Base-by-base conservation (phyloP, 1,140 invertebrate genomes). In the Zaprionus gabonicus region DNA sequence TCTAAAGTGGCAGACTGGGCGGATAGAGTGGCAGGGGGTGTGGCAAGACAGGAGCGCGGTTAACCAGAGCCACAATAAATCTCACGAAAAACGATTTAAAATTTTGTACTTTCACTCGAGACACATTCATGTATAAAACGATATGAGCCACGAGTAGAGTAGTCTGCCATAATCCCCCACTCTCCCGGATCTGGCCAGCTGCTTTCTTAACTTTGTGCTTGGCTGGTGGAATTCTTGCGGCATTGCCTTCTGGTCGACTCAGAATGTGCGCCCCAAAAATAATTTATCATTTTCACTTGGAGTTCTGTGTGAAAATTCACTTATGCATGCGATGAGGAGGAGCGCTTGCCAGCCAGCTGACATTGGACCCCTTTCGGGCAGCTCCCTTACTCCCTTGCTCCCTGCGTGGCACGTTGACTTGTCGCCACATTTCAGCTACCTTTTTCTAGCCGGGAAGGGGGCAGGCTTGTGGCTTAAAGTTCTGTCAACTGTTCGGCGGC, bases 31-130 rank as follows among this genome's bases (percentile, higher is more conserved):
- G 6, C 13, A 28, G 27, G 31, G 17, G 1, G 27, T 7, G 31
- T 59, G 12, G 46, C n/a, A 17, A 20, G 27, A 17, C 23, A 28
- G 31, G 23, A 15, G 23, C 46, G 60, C 69, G 85, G 85, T 90
- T 90, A 85, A 90, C 85, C 85, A 76, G 62, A 72, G 76, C 82
- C 85, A 90, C 81, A 90, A 90, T 90, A 90, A 90, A 90, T 90
- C 85, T 90, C 85, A 80, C 83, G 79, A 75, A 80, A 90, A 90
- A 90, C 85, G 85, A 90, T 90, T 90, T 80, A 78, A 59, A 72
- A 84, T 81, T 84, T 88, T 77, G 55, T 70, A 70, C 68, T 80
- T 69, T 71, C 66, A 66, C 74, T 68, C 51, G 46, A 71, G 36
- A 73, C 44, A 36, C 68, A 56, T 20, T 57, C 64, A 71, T n/a